These are phyloP conservation scores for Coregonus clupeaformis DNA, from an alignment of 2,113 vertebrate species.

Conservation along the genomic window DNA sequence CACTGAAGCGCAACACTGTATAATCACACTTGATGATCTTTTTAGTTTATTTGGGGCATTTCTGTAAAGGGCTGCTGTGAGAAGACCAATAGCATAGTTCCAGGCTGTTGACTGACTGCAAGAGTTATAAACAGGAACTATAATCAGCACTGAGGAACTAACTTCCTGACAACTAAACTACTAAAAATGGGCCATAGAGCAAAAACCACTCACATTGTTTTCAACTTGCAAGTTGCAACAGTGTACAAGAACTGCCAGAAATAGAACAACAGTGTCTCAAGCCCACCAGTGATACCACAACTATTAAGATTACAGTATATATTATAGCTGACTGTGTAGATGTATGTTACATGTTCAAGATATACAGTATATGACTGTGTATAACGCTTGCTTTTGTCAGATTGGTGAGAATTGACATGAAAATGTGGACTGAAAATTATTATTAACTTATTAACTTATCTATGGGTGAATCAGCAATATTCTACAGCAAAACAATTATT, in stretches of 20 bases:
- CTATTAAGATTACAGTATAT: background rate
- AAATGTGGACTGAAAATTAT: too few species aligned
- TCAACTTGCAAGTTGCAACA: background rate
- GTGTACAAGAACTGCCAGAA: background rate
- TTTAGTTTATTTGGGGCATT: background rate
- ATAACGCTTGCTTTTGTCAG: background rate
- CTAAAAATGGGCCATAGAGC: background rate
- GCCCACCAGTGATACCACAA: background rate
- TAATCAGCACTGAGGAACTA: background rate
- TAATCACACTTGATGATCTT: background rate
- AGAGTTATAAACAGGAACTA: slow-evolving; percentile 11
- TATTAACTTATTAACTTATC: background rate
- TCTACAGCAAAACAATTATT: background rate
- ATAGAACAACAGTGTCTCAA: background rate
- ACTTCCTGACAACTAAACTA: slow-evolving; percentile 18
- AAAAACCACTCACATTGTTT: background rate
- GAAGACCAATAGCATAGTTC: background rate
- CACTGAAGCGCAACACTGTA: background rate
- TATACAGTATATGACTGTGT: background rate
- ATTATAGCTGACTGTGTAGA: too few species aligned
- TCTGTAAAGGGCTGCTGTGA: background rate
- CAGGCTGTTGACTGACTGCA: slow-evolving; percentile 9
- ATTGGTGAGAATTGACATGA: too few species aligned
- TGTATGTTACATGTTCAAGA: background rate
- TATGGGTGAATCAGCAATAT: background rate